Percentiles rank a stretch among this genome's conserved stretches.
Evolutionary conservation across 1,140 invertebrate genomes (phyloP).

Genomic region (Artemia franciscana): DNA sequence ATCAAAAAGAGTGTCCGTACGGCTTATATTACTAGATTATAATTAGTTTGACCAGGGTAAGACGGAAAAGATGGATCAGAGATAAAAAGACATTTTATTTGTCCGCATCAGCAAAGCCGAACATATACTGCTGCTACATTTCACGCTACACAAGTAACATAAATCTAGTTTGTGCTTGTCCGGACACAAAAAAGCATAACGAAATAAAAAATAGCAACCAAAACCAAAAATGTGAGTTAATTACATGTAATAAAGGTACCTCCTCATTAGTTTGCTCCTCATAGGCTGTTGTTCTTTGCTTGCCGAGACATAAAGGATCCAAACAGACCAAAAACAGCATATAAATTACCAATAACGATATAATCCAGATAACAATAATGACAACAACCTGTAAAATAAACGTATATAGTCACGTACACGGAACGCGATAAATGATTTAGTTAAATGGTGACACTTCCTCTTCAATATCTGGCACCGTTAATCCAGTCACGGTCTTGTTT

Average conservation of each 20-base stretch:
- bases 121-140: too few species aligned
- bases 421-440: neutral
- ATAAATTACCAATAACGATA: conserved; percentile 82
- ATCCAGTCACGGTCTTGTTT: neutral
- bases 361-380: conserved; percentile 93
- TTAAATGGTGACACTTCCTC: neutral
- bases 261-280: conserved; percentile 94
- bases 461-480: conserved; percentile 2
- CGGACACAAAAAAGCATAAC: too few species aligned
- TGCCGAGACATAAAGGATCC: conserved; percentile 72
- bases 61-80: too few species aligned
- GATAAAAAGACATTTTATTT: too few species aligned
- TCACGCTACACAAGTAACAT: too few species aligned
- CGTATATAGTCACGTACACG: neutral
- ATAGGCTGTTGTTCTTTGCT: conserved; percentile 51
- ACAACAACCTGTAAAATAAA: conserved; percentile 59
- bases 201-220: conserved; percentile 6
- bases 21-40: too few species aligned
- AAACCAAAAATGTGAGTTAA: conserved; percentile 10
- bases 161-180: too few species aligned
- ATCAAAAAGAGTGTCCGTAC: too few species aligned
- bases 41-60: too few species aligned
- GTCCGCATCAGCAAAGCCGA: too few species aligned
- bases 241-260: conserved; percentile 27
- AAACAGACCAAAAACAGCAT: conserved; percentile 92